A percentile compares a stretch with the other conserved stretches of the same genome.
phyloP scores from a whole-genome alignment of 2,797 vertebrate genomes.

The Masticophis lateralis region DNA sequence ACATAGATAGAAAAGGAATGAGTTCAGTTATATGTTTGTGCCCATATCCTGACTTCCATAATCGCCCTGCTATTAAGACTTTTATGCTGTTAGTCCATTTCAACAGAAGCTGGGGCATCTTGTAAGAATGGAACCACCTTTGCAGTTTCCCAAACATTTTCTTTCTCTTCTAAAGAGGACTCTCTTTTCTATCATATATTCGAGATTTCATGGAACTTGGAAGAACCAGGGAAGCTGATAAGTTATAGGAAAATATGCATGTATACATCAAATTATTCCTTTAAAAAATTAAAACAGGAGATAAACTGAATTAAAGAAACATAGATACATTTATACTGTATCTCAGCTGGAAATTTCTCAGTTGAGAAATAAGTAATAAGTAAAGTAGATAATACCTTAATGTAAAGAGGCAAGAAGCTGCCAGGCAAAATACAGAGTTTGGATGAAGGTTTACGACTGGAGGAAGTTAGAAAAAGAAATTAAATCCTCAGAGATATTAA shows the following conservation, averaged over 20 bases:
- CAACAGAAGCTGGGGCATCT: neutral
- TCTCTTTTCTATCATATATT: neutral
- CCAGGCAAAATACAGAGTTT: neutral
- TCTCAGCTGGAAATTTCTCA: neutral
- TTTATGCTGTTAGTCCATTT: neutral
- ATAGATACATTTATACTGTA: neutral
- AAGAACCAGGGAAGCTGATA: neutral
- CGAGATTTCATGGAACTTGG: neutral
- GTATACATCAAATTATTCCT: neutral
- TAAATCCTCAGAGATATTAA: neutral
- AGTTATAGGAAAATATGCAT: neutral
- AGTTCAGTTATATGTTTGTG: neutral
- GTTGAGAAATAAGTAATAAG: neutral
- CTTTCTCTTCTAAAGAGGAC: neutral
- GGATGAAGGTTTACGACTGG: neutral
- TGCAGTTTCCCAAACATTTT: neutral
- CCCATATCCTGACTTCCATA: neutral
- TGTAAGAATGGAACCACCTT: neutral
- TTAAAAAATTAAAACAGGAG: neutral
- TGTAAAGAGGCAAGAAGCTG: neutral
- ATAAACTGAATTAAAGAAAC: neutral
- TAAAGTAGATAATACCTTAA: neutral
- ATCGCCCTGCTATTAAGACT: neutral
- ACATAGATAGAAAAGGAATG: neutral
- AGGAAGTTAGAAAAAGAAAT: neutral